A percentile compares a stretch with the other conserved stretches of the same genome.
Evolutionary conservation across 2,888 invertebrate species (phyloP).

Genomic region (Branchellion lobata): DNA sequence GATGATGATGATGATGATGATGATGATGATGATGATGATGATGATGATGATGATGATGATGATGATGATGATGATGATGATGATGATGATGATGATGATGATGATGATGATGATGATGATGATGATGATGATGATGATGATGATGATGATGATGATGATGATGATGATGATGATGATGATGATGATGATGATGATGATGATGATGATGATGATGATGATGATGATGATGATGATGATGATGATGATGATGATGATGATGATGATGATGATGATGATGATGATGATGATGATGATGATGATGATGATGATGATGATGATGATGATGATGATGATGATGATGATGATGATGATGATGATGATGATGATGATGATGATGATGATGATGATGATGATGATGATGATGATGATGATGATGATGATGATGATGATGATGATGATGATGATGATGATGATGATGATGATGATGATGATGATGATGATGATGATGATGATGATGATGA

Average conservation of each 20-base stretch:
- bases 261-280: constrained; percentile 14
- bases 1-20: neutral
- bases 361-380: constrained; percentile 11
- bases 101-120: neutral
- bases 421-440: constrained; percentile 12
- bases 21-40: constrained; percentile 14
- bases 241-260: neutral
- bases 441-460: neutral
- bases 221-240: constrained; percentile 13
- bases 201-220: neutral
- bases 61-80: neutral
- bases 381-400: neutral
- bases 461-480: constrained; percentile 13
- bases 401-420: neutral
- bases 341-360: neutral
- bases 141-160: neutral
- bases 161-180: neutral
- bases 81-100: constrained; percentile 13
- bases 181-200: constrained; percentile 12
- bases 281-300: constrained; percentile 6
- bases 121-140: constrained; percentile 11
- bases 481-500: neutral
- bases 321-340: constrained; percentile 13
- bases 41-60: constrained; percentile 6
- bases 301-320: neutral